Conservation (phyloP, 1,140 invertebrate species). For the Drosophila triauraria region DNA sequence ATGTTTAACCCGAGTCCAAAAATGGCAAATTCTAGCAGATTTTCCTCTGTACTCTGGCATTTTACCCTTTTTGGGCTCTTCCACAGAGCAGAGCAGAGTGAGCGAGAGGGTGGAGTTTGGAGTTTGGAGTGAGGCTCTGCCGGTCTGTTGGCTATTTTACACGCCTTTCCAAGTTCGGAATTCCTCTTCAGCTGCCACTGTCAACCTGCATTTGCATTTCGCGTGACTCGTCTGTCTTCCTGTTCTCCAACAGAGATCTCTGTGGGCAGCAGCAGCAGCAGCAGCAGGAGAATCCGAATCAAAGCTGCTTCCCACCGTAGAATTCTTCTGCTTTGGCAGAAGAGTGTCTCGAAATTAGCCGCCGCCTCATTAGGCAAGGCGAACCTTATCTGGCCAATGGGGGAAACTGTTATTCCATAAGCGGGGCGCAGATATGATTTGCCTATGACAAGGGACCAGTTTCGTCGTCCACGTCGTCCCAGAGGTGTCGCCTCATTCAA, state of each 20-base stretch:
- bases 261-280: slow-evolving; percentile 25
- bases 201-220: slow-evolving; percentile 77
- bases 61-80: slow-evolving; percentile 66
- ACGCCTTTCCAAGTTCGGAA: slow-evolving; percentile 45
- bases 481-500: slow-evolving; percentile 56
- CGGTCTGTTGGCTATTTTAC: slow-evolving; percentile 54
- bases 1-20: slow-evolving; percentile 65
- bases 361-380: slow-evolving; percentile 68
- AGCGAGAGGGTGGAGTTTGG: not conserved
- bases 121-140: not conserved
- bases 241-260: slow-evolving; percentile 21
- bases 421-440: slow-evolving; percentile 67
- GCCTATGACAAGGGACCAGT: slow-evolving; percentile 68
- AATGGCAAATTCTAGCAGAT: slow-evolving; percentile 78
- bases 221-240: slow-evolving; percentile 60
- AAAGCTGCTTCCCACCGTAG: slow-evolving; percentile 56
- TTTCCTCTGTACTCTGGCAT: slow-evolving; percentile 61
- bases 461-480: slow-evolving; percentile 15
- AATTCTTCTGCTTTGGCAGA: slow-evolving; percentile 3
- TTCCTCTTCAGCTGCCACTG: slow-evolving; percentile 49
- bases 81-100: not conserved
- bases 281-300: slow-evolving; percentile 29
- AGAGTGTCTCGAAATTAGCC: slow-evolving; percentile 64
- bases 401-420: slow-evolving; percentile 33
- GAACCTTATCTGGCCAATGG: slow-evolving; percentile 63